Evolutionary conservation across 2,888 invertebrate species (phyloP), one percentile per base, ranked within the genome.

Genomic region (Therioaphis trifolii): DNA sequence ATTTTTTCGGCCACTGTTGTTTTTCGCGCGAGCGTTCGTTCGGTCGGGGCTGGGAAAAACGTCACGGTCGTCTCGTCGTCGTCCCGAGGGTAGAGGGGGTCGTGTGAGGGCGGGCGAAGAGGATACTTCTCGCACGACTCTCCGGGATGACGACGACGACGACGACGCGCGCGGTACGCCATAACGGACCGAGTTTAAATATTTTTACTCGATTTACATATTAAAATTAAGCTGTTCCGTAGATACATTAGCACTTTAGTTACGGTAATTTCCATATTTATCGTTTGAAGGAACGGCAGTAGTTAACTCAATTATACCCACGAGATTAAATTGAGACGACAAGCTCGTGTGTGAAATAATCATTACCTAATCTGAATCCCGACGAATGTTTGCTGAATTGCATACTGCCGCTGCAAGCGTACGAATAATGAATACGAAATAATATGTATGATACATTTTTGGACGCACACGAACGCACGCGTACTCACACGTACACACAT

Each of bases 261-360:
- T 35, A 77, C 46, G 29, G 52, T 40, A 68, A 78, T 78, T 78
- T 52, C 66, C 77, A 66, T 78, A 68, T 68, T 66, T 78, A 68
- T 46, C 76, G 76, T 76, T 46, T n/a, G 76, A 27, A 63, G 76
- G 15, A 63, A 61, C 46, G 46, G 46, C 11, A 21, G 52, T 52
- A 77, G 77, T 78, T 78, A 78, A 78, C 66, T 78, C 35, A 66
- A 78, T 52, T 66, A 66, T 52, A 78, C 77, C 77, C 77, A 24
- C 4, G 77, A 66, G 77, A 68, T 78, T 78, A 78, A 78, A 78
- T 66, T 49, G 66, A 78, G 77, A 78, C 76, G 76, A 76, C 61
- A 63, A 63, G 76, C 77, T 78, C 77, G 77, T 78, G 77, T 78
- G 77, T 78, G 77, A 78, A 78, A 78, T 78, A 78, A 78, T 78